Base-by-base conservation (phyloP, 1,140 invertebrate species). In the Chrysopa pallens region DNA sequence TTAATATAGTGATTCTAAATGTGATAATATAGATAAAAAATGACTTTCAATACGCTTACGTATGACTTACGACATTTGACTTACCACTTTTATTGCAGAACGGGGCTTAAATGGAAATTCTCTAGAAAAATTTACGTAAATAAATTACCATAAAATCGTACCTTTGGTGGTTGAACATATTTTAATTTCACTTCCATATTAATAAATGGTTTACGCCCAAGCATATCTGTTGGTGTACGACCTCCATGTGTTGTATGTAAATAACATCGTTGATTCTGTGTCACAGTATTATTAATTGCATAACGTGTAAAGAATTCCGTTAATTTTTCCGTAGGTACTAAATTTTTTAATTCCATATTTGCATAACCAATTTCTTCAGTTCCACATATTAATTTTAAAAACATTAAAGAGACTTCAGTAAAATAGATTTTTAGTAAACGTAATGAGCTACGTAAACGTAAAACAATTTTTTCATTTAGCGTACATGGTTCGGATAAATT, bases 171-270 rank as follows among this genome's bases (percentile, higher is more conserved):
- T 23, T 23, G 17, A n/a, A 43, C 29, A 40, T 29, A 41, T 41
- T 45, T 40, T 9, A 45, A 27, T 13, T n/a, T 35, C n/a, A 48
- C 35, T 45, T 48, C 43, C 9, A 48, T 38, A 15, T 48, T 37
- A 15, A 45, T 42, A 42, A 14, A 48, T 11, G 46, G 43, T 35
- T 48, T 48, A 12, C 31, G 42, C 8, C 43, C 46, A 12, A 33
- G 35, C 11, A 31, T 35, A 42, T 42, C 37, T 7, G 14, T 29
- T 27, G 43, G 39, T n/a, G 42, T 48, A 11, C 44, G 42, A 13
- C 29, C 38, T 45, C 6, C 12, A 36, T 9, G 9, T 31, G 39
- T 29, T 45, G 7, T 44, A n/a, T 9, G 44, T 35, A 36, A 42
- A 48, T 35, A 37, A 48, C 38, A 29, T 44, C 35, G 42, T 42